phyloP scores from a whole-genome alignment of 2,113 vertebrate species.

The Phaethon lepturus region DNA sequence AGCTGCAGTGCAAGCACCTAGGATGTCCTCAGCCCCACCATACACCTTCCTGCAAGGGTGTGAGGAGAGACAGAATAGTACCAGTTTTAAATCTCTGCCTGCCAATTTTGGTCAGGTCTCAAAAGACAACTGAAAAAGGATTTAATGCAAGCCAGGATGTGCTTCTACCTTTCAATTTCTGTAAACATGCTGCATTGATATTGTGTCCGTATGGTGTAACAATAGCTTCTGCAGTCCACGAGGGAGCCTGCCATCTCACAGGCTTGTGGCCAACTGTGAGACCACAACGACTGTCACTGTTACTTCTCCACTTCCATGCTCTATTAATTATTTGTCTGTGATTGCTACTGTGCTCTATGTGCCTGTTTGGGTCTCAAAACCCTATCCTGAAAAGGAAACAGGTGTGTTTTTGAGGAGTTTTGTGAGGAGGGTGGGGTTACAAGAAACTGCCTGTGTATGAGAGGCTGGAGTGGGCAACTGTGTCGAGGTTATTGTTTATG shows the following conservation, averaged over 20 bases:
- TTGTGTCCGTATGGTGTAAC: rapidly evolving
- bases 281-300: background rate
- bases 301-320: background rate
- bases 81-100: background rate
- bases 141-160: background rate
- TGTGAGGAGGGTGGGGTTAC: background rate
- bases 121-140: background rate
- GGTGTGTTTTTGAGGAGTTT: background rate
- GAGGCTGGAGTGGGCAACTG: background rate
- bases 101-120: background rate
- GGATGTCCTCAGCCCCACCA: background rate
- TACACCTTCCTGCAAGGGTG: background rate
- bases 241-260: background rate
- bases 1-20: background rate
- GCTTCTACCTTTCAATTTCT: background rate
- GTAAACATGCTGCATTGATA: background rate
- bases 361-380: background rate
- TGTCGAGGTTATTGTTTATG: background rate
- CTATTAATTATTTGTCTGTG: background rate
- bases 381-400: background rate
- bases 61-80: background rate
- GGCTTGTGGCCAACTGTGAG: background rate
- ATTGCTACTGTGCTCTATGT: background rate
- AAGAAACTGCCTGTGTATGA: background rate
- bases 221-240: background rate